Conservation (phyloP, 2,113 vertebrate species). For the Setophaga petechia region DNA sequence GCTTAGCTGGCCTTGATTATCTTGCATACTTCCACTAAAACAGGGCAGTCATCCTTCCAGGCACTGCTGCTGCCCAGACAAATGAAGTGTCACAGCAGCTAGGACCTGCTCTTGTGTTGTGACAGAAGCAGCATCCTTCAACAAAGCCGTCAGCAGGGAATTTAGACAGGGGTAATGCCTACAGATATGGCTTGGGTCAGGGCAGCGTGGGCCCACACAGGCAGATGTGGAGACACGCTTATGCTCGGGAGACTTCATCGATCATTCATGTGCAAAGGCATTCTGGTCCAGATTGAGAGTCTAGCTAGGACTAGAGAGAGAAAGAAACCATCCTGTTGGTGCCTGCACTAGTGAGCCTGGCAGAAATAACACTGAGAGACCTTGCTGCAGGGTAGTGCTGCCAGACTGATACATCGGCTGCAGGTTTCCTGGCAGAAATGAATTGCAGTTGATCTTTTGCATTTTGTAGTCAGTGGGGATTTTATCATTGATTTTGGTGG, state of each 20-base stretch:
- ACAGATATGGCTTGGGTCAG: background rate
- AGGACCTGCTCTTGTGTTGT: constrained; percentile 51
- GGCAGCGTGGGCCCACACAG: background rate
- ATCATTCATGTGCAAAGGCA: constrained; percentile 1
- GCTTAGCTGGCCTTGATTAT: constrained; percentile 74
- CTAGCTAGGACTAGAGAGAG: background rate
- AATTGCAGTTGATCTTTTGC: background rate
- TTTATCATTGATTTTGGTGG: background rate
- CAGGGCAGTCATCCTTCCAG: constrained; percentile 56
- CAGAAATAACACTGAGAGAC: background rate
- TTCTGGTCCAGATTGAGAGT: background rate
- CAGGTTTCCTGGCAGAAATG: background rate
- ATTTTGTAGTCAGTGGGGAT: background rate
- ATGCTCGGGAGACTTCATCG: background rate
- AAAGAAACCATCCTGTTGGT: background rate
- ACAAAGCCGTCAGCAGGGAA: background rate
- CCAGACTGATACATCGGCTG: background rate
- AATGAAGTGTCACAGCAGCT: constrained; percentile 67
- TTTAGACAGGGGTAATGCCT: background rate
- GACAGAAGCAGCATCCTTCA: constrained; percentile 60
- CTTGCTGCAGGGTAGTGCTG: background rate
- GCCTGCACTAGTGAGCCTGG: background rate
- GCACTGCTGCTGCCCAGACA: constrained; percentile 54
- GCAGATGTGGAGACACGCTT: background rate
- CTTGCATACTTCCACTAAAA: constrained; percentile 73